Evolutionary conservation across 2,888 invertebrate genomes (phyloP).

Genomic region (Stenotaenia linearis): DNA sequence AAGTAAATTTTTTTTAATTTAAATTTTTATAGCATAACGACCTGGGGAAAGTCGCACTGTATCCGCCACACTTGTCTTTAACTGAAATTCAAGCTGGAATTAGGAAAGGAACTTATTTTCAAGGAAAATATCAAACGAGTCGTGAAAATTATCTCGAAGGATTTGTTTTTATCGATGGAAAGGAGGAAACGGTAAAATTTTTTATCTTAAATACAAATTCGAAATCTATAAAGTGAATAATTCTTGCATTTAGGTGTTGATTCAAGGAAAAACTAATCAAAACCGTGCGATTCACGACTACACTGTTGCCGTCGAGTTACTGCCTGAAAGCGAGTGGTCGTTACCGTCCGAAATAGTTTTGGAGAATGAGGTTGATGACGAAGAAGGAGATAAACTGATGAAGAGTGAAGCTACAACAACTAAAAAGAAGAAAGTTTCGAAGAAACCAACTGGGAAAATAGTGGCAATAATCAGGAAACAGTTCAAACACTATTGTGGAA

Average conservation of each 20-base stretch:
- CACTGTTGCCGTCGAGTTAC: slow-evolving; percentile 79
- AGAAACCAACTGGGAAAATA: slow-evolving; percentile 64
- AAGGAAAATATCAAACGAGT: slow-evolving; percentile 68
- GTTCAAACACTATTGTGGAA: slow-evolving; percentile 97
- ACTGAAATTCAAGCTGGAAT: slow-evolving; percentile 72
- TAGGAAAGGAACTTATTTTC: slow-evolving; percentile 65
- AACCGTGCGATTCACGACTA: slow-evolving; percentile 95
- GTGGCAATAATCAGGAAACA: slow-evolving; percentile 95
- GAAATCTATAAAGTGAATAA: too few relatives aligned
- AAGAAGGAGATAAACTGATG: slow-evolving; percentile 55
- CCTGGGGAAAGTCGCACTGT: slow-evolving; percentile 61
- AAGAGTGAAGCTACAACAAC: background rate
- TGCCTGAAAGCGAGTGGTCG: slow-evolving; percentile 85
- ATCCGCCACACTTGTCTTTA: slow-evolving; percentile 77
- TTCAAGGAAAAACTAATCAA: slow-evolving; percentile 77
- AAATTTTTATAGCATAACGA: slow-evolving; percentile 44
- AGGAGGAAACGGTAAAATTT: slow-evolving; percentile 67
- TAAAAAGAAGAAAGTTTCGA: background rate
- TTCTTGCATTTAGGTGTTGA: slow-evolving; percentile 52
- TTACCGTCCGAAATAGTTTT: slow-evolving; percentile 66
- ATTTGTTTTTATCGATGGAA: slow-evolving; percentile 69
- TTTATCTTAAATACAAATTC: background rate
- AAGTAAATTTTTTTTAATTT: too few relatives aligned
- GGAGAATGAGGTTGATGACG: slow-evolving; percentile 46
- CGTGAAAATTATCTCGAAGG: slow-evolving; percentile 93